Conservation (phyloP, 1,140 invertebrate species). For the Drosophila subobscura region DNA sequence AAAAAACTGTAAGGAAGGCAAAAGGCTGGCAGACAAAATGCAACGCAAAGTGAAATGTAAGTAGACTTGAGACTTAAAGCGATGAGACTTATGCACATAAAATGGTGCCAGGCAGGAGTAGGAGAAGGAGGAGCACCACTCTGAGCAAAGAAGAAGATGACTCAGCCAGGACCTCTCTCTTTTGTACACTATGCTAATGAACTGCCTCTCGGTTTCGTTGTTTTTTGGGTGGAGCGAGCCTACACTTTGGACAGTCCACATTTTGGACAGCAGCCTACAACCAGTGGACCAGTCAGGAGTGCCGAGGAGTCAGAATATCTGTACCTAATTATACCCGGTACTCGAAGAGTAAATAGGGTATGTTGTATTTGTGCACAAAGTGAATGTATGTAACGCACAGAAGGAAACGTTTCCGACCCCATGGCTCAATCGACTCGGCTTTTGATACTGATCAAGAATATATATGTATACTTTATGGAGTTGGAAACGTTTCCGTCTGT, state of each 20-base stretch:
- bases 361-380: no score
- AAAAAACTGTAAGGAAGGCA: background rate
- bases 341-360: no score
- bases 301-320: no score
- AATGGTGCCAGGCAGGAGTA: background rate
- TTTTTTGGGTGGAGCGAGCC: background rate
- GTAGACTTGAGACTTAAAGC: slow-evolving; percentile 58
- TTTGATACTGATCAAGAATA: no score
- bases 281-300: no score
- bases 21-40: slow-evolving; percentile 36
- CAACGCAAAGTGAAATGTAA: slow-evolving; percentile 65
- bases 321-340: no score
- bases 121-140: background rate
- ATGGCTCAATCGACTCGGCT: no score
- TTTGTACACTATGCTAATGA: slow-evolving; percentile 65
- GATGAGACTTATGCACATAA: slow-evolving; percentile 41
- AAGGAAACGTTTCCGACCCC: no score
- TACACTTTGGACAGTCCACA: background rate
- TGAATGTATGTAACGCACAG: no score
- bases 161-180: slow-evolving; percentile 21
- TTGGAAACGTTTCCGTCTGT: no score
- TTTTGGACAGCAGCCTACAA: background rate
- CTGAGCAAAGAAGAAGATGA: slow-evolving; percentile 1
- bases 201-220: slow-evolving; percentile 36
- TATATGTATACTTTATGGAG: no score